phyloP scores from a whole-genome alignment of 2,888 invertebrate species.

The Brassicogethes aeneus region DNA sequence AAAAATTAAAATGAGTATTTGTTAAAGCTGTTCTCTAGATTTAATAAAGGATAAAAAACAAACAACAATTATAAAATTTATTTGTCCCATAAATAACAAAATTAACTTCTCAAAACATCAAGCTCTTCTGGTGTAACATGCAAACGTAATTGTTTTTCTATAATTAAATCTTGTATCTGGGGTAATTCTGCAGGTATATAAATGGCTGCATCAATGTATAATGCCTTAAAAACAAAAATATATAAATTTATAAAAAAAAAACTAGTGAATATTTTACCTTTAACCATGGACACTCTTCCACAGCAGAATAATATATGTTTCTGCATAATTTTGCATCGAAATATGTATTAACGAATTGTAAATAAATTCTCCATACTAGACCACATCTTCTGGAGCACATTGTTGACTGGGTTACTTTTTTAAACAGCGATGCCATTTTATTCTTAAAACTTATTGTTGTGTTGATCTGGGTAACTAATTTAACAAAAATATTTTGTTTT shows the following conservation, averaged over 20 bases:
- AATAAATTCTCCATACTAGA: constrained; percentile 53
- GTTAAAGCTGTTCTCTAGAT: too few relatives aligned
- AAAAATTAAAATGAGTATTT: too few relatives aligned
- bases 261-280: constrained; percentile 38
- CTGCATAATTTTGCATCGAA: constrained; percentile 35
- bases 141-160: constrained; percentile 64
- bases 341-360: constrained; percentile 47
- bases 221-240: constrained; percentile 38
- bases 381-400: constrained; percentile 44
- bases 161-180: constrained; percentile 64
- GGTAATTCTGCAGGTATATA: constrained; percentile 54
- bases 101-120: constrained; percentile 49
- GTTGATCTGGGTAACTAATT: too few relatives aligned
- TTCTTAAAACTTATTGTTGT: constrained; percentile 33
- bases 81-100: constrained; percentile 3
- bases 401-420: constrained; percentile 29
- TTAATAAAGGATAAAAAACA: too few relatives aligned
- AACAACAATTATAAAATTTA: too few relatives aligned
- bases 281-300: constrained; percentile 57
- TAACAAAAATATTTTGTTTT: too few relatives aligned
- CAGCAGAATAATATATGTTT: constrained; percentile 45
- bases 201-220: constrained; percentile 58
- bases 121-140: constrained; percentile 72
- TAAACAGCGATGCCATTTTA: constrained; percentile 34
- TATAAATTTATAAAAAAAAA: constrained; percentile 4